Evolutionary conservation across 2,888 invertebrate genomes (phyloP).

Genomic region (Leucophenga maculata): DNA sequence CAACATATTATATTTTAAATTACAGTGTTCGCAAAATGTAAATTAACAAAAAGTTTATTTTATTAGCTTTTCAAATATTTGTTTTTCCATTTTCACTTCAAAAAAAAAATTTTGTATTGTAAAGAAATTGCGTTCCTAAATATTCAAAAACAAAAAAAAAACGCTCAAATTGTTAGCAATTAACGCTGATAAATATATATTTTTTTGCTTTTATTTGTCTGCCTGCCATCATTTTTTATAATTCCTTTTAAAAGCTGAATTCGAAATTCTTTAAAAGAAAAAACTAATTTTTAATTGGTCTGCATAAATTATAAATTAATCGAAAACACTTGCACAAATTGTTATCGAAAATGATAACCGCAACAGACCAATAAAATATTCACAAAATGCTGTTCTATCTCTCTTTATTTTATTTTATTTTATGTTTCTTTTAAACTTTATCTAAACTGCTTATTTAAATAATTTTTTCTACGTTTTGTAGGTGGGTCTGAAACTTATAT

Average conservation of each 20-base stretch:
- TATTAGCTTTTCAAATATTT: too few relatives aligned
- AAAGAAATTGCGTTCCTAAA: too few relatives aligned
- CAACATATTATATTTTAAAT: background rate
- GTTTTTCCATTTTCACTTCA: too few relatives aligned
- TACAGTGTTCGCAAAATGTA: background rate
- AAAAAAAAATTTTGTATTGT: too few relatives aligned
- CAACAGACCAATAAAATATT: too few relatives aligned
- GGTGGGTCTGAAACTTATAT: constrained; percentile 45
- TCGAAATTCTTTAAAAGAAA: background rate
- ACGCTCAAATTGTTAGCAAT: too few relatives aligned
- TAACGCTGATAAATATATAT: too few relatives aligned
- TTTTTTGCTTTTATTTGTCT: background rate
- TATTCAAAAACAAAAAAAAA: background rate
- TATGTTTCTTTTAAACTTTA: constrained; percentile 24
- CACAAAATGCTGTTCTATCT: too few relatives aligned
- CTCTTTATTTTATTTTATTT: constrained; percentile 9
- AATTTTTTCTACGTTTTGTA: constrained; percentile 30
- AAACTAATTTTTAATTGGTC: background rate
- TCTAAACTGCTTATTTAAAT: background rate
- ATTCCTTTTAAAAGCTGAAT: background rate
- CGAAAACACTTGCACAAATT: too few relatives aligned
- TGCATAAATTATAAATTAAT: too few relatives aligned
- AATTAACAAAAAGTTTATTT: constrained; percentile 12
- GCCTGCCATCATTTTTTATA: background rate
- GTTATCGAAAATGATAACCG: too few relatives aligned